Evolutionary conservation across 2,113 vertebrate genomes (phyloP).

Genomic region (Epinephelus fuscoguttatus): DNA sequence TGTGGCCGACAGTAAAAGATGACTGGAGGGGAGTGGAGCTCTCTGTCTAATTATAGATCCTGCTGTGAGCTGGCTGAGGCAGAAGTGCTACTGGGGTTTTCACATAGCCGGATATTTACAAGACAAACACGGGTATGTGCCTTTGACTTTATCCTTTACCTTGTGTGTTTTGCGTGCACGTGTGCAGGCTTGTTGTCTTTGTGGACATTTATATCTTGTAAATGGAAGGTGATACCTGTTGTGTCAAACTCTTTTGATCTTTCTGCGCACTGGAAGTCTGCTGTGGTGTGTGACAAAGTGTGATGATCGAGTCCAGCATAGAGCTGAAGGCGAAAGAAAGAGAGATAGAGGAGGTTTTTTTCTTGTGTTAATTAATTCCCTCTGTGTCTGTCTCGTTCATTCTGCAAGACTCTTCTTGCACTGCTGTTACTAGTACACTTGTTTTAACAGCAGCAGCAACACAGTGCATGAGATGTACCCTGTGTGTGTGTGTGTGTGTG

Average conservation of each 20-base stretch:
- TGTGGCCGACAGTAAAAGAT: constrained; percentile 80
- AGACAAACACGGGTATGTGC: constrained; percentile 66
- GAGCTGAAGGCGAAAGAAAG: not conserved
- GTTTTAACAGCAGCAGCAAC: constrained; percentile 21
- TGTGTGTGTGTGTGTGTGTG: constrained; percentile 5
- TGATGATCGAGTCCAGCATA: not conserved
- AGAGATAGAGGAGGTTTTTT: not conserved
- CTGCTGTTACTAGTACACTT: constrained; percentile 17
- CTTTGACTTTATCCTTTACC: constrained; percentile 29
- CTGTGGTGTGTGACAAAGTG: constrained; percentile 2
- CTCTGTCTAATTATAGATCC: constrained; percentile 81
- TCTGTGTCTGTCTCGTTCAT: not conserved
- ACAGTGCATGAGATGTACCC: not conserved
- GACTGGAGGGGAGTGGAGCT: constrained; percentile 81
- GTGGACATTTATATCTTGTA: not conserved
- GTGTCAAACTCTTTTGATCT: constrained; percentile 2
- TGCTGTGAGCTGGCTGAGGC: constrained; percentile 75
- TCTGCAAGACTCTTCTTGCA: not conserved
- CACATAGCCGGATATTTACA: constrained; percentile 72
- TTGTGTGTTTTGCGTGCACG: constrained; percentile 1
- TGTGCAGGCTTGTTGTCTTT: not conserved
- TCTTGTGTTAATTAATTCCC: not conserved
- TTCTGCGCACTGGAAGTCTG: not conserved
- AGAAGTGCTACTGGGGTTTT: constrained; percentile 74
- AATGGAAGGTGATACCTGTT: constrained; percentile 1